Evolutionary conservation across 2,113 vertebrate species (phyloP).

Genomic region (Zingel zingel): DNA sequence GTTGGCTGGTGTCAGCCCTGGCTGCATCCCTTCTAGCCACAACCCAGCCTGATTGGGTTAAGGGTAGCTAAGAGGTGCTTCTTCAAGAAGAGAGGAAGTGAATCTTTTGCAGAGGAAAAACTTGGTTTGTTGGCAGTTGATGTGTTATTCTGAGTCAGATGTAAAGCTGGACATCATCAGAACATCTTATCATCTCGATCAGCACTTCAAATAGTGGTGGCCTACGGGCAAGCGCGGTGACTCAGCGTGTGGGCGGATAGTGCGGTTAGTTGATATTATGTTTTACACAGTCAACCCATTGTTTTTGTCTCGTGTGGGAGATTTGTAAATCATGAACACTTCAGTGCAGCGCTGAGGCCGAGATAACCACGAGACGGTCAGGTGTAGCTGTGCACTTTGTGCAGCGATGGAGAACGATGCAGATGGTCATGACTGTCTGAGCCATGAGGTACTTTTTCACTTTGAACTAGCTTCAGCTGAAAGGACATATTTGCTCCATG

Average conservation of each 20-base stretch:
- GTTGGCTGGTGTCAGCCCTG: too few relatives aligned
- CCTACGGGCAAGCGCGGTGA: slow-evolving; percentile 6
- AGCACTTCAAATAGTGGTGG: slow-evolving; percentile 14
- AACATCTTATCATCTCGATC: slow-evolving; percentile 12
- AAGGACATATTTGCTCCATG: neutral
- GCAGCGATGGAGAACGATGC: slow-evolving; percentile 26
- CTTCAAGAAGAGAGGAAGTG: neutral
- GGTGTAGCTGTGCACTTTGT: slow-evolving; percentile 25
- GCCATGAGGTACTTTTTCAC: neutral
- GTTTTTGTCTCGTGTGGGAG: slow-evolving; percentile 22
- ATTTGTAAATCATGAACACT: slow-evolving; percentile 32
- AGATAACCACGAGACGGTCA: slow-evolving; percentile 55
- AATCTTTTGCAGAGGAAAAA: neutral
- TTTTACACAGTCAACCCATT: slow-evolving; percentile 2
- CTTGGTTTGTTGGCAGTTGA: neutral
- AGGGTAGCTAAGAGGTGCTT: slow-evolving; percentile 1
- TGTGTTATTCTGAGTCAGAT: neutral
- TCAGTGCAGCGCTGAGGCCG: neutral
- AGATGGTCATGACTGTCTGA: slow-evolving; percentile 9
- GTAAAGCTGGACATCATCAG: slow-evolving; percentile 13
- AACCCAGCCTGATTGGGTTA: neutral
- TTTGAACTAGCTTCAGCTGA: neutral
- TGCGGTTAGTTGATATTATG: neutral
- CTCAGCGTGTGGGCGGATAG: slow-evolving; percentile 9
- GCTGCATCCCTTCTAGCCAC: too few relatives aligned